Evolutionary conservation across 2,888 invertebrate genomes (phyloP).

Genomic region (Gastracanthus pulcherrimus): DNA sequence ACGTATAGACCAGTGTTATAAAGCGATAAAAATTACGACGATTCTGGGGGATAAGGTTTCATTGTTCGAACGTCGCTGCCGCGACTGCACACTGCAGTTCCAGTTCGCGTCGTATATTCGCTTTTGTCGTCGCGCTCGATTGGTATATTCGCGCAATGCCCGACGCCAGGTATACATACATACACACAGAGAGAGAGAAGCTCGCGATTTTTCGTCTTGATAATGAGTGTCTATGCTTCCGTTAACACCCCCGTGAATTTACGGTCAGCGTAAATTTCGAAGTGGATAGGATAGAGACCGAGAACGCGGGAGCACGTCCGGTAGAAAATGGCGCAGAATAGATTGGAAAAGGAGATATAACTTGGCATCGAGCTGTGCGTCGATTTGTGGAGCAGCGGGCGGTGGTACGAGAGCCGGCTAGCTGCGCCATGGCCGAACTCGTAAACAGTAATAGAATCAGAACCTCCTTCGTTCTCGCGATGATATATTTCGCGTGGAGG

Average conservation of each 20-base stretch:
- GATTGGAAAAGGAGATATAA: constrained; percentile 54
- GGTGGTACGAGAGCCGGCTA: no score
- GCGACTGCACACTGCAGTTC: not conserved
- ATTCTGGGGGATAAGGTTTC: not conserved
- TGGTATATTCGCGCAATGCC: no score
- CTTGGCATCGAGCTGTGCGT: constrained; percentile 42
- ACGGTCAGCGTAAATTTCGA: constrained; percentile 40
- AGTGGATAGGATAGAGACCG: not conserved
- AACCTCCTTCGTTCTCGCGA: constrained; percentile 15
- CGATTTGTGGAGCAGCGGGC: constrained; percentile 24
- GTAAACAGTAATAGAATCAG: constrained; percentile 54
- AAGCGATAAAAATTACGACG: constrained; percentile 24
- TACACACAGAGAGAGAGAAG: no score
- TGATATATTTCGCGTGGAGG: constrained; percentile 8
- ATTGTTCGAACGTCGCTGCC: no score
- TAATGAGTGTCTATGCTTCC: constrained; percentile 23
- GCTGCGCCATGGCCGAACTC: no score
- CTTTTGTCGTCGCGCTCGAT: not conserved
- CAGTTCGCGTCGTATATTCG: no score
- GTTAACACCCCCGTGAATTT: constrained; percentile 33
- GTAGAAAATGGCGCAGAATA: constrained; percentile 30
- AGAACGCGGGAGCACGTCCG: constrained; percentile 7
- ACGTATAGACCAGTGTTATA: no score
- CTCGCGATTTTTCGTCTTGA: constrained; percentile 32
- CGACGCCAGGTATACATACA: no score